Percentiles rank a stretch among this genome's conserved stretches.
Conservation (phyloP, 1,140 invertebrate genomes). For the Anadara kagoshimensis region DNA sequence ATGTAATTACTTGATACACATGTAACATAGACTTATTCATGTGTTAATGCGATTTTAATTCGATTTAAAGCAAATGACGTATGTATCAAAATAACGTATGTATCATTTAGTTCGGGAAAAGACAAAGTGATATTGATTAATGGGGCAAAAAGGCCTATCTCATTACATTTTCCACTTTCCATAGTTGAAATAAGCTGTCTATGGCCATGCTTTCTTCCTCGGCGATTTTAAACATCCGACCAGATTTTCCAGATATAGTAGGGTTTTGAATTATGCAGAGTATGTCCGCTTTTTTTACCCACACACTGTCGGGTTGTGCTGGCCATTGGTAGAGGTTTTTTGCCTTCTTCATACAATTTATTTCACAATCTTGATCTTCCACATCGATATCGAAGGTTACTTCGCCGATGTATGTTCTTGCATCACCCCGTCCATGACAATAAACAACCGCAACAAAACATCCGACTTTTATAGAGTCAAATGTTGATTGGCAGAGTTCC, state of each 20-base stretch:
- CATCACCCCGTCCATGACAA: background rate
- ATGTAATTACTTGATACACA: no score
- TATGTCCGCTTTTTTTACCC: background rate
- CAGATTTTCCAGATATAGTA: background rate
- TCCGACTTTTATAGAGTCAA: background rate
- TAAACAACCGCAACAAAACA: constrained; percentile 34
- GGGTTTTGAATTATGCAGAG: background rate
- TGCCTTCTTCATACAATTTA: background rate
- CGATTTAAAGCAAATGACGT: no score
- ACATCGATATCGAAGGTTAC: background rate
- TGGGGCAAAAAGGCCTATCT: no score
- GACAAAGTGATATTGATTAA: no score
- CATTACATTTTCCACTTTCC: no score
- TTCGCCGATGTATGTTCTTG: background rate
- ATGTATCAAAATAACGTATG: no score
- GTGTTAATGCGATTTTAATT: no score
- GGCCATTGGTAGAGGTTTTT: background rate
- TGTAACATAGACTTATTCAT: no score
- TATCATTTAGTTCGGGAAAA: no score
- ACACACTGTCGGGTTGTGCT: background rate
- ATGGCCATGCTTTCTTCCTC: background rate
- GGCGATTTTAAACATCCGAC: background rate
- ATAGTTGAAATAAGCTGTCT: no score
- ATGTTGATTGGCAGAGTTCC: background rate
- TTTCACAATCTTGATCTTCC: background rate